Evolutionary conservation across 1,140 invertebrate genomes (phyloP), one percentile per base, ranked within the genome.

Genomic region (Acyrthosiphon pisum): DNA sequence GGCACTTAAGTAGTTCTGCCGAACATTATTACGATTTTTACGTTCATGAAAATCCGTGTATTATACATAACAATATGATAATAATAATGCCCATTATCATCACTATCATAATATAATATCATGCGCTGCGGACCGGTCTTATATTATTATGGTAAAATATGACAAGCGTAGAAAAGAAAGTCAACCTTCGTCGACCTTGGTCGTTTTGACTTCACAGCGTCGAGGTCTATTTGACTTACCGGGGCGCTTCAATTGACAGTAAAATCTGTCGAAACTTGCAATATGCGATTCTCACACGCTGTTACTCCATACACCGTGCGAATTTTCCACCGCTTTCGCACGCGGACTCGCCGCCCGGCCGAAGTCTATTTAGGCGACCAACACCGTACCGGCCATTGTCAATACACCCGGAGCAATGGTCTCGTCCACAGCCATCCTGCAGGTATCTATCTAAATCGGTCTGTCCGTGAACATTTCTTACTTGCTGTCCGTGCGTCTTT

Each of bases 291-390:
- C 50, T 84, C 91, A 93, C 91, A 23, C 22, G 35, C 35, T 81
- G 76, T 93, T 93, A 93, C 91, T 84, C 8, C 41, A 90, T n/a
- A 84, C 14, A 91, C n/a, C 91, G 91, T 93, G 91, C 30, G 91
- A 93, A 50, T 93, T 83, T 35, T 86, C 84, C 81, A 18, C 44
- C 35, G 20, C 81, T 93, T 93, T 93, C 91, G 91, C 81, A 84
- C 81, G 26, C 68, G 1, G 22, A 11, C 14, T 46, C 18, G 30
- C 41, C 90, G 35, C 30, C 89, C 41, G 46, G 9, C 46, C 46
- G 22, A 84, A 93, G 30, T 93, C 91, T 93, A 93, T 93, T 93
- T 93, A 93, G 81, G 14, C 6, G 48, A 86, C 91, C 76, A 9
- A 9, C 91, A n/a, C 53, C 81, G 26, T 2, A 9, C 8, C 26